Evolutionary conservation across 2,797 vertebrate genomes (phyloP).

Genomic region (Mormyrus proboscirostris): DNA sequence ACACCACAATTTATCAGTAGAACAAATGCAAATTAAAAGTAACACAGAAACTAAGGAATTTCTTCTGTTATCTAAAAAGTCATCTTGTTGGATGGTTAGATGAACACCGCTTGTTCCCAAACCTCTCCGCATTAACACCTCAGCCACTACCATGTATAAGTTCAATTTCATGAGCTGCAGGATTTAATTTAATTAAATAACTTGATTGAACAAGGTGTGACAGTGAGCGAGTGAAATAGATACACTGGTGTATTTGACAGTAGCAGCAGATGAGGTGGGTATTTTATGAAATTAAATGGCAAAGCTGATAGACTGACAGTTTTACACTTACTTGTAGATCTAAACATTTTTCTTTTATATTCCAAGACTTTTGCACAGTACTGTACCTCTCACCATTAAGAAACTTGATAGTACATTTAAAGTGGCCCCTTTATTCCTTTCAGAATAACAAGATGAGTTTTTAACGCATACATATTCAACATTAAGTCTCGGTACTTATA

Average conservation of each 20-base stretch:
- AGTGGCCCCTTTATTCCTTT: not conserved
- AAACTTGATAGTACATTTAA: not conserved
- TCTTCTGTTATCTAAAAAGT: not conserved
- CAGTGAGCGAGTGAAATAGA: not conserved
- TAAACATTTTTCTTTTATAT: not conserved
- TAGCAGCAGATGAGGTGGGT: not conserved
- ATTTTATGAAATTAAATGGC: not conserved
- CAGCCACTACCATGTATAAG: not conserved
- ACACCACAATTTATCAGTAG: not conserved
- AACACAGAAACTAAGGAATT: not conserved
- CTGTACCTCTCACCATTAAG: not conserved
- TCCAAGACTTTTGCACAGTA: not conserved
- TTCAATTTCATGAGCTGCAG: not conserved
- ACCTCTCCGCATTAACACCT: not conserved
- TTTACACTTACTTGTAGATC: not conserved
- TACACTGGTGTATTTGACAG: not conserved
- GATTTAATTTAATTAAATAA: not conserved
- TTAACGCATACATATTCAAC: not conserved
- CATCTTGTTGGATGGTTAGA: not conserved
- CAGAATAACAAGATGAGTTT: not conserved
- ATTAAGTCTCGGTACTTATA: not conserved
- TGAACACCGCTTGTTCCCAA: not conserved
- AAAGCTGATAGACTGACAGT: not conserved
- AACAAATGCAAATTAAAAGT: not conserved
- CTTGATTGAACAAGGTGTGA: not conserved